Evolutionary conservation across 2,888 invertebrate species (phyloP).

Genomic region (Dynastes tityus): DNA sequence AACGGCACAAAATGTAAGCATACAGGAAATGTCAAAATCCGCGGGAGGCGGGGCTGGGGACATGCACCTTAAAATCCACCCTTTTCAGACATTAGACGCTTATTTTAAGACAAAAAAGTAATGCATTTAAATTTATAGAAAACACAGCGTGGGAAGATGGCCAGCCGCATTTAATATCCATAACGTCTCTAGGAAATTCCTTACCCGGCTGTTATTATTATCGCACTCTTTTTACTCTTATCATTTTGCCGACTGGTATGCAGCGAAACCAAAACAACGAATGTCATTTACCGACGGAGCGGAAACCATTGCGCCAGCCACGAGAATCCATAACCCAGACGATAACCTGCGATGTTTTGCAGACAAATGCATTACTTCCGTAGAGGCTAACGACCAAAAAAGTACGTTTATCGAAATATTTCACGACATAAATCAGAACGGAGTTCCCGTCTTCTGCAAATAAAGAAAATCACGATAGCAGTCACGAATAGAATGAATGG

Average conservation of each 20-base stretch:
- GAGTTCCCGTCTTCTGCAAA: neutral
- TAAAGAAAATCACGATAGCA: too few species aligned
- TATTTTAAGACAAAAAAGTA: too few species aligned
- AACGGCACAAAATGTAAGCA: too few species aligned
- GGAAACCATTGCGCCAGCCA: constrained; percentile 6
- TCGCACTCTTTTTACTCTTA: neutral
- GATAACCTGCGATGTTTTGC: neutral
- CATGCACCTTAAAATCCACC: too few species aligned
- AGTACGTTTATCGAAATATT: constrained; percentile 3
- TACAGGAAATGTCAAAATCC: too few species aligned
- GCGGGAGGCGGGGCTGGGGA: too few species aligned
- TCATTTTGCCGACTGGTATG: neutral
- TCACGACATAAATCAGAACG: neutral
- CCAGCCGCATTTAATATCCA: neutral
- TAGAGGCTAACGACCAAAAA: neutral
- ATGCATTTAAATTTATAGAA: too few species aligned
- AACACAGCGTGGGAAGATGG: neutral
- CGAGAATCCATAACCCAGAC: constrained; percentile 13
- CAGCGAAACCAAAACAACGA: constrained; percentile 2
- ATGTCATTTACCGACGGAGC: neutral
- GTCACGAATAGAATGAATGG: too few species aligned
- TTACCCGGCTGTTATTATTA: neutral
- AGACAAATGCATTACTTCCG: constrained; percentile 9
- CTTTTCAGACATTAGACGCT: too few species aligned
- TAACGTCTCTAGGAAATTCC: neutral